Base-by-base conservation (phyloP, 1,140 invertebrate genomes). In the Diprion similis region DNA sequence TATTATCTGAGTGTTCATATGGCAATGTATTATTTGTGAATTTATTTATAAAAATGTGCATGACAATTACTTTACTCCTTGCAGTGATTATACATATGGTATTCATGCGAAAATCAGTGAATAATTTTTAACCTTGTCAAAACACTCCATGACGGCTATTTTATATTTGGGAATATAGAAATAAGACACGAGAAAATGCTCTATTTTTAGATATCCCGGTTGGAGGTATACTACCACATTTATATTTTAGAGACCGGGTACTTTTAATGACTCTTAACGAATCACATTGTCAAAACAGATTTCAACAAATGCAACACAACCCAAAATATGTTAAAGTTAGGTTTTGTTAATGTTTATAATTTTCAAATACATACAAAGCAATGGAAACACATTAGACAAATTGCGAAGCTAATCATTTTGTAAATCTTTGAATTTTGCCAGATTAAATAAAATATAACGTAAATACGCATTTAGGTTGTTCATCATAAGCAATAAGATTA, bases 191-290 rank as follows among this genome's bases (percentile, higher is more conserved):
- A 81, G 79, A 85, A 85, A 85, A 82, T 78, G 75, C 51, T 85
- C 85, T 87, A 87, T 86, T 86, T 85, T 84, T 87, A 86, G 83
- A 75, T 73, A 69, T 73, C 81, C 80, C 80, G 75, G 75, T 86
- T 86, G 84, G 85, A 85, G 80, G 76, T 81, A 78, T 82, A 86
- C 84, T 82, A 85, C 85, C 83, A 82, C 75, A 79, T 78, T 79
- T 79, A 76, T 77, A 71, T 78, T 81, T 81, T 80, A 75, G 81
- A 79, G n/a, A 59, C 51, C 8, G 11, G 51, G 51, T 59, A 59
- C 51, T 59, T 59, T 59, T 59, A 59, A 59, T 59, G 11, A 59
- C 51, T 59, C n/a, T 59, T 59, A 59, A 59, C 6, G 51, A 59
- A 15, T 59, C 51, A 59, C n/a, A 59, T 15, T 59, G 51, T 17